These are phyloP conservation scores for Tichodroma muraria DNA, from an alignment of 2,113 vertebrate species.

Conservation along the genomic window DNA sequence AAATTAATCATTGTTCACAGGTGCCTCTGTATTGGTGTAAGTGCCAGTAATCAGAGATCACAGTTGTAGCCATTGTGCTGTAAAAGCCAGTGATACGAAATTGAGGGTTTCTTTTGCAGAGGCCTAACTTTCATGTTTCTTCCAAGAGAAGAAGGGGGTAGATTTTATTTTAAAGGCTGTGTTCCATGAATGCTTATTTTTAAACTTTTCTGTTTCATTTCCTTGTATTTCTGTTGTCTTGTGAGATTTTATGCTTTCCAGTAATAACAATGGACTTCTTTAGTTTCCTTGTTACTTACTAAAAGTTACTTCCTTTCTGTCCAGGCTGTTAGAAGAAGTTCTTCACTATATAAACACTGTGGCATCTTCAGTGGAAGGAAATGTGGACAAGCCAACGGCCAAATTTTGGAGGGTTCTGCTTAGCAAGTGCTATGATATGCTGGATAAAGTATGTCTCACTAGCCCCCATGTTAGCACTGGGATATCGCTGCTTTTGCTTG, in stretches of 20 bases:
- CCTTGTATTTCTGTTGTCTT: not conserved
- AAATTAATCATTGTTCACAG: not conserved
- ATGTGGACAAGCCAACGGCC: conserved; percentile 80
- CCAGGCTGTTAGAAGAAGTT: conserved; percentile 85
- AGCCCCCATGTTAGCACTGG: not conserved
- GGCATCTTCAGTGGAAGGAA: conserved; percentile 84
- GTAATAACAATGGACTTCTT: not conserved
- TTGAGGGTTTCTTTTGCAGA: not conserved
- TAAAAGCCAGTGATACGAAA: not conserved
- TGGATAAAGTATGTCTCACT: conserved; percentile 83
- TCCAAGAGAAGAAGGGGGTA: not conserved
- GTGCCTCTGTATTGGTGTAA: not conserved
- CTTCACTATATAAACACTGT: conserved; percentile 84
- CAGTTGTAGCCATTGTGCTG: not conserved
- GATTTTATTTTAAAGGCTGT: not conserved
- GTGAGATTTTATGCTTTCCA: not conserved
- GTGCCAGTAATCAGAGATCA: not conserved
- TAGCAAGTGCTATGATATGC: conserved; percentile 85
- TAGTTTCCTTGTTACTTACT: not conserved
- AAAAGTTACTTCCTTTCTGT: not conserved
- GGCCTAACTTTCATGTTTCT: not conserved
- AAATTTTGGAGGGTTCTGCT: conserved; percentile 96
- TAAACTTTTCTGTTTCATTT: not conserved
- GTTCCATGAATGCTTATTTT: not conserved
- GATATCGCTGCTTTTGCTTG: not conserved